These are phyloP conservation scores for Blomia tropicalis DNA, from an alignment of 2,888 invertebrate species.

Conservation along the genomic window DNA sequence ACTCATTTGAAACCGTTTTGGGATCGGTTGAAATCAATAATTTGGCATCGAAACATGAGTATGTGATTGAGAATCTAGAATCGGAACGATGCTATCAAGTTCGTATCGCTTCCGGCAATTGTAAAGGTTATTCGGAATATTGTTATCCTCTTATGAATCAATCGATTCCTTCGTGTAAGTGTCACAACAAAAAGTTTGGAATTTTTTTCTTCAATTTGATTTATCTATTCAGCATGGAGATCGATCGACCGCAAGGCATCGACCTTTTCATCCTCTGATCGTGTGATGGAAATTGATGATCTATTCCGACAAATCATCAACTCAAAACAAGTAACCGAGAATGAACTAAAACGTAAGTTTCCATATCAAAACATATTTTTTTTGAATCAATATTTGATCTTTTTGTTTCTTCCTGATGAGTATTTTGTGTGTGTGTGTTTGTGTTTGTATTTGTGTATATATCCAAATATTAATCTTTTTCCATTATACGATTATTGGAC, in stretches of 20 bases:
- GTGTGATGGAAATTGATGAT: constrained; percentile 49
- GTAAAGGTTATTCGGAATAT: constrained; percentile 71
- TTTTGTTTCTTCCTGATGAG: not conserved
- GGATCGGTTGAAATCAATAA: constrained; percentile 61
- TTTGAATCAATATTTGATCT: no score
- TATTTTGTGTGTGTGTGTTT: no score
- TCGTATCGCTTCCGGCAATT: constrained; percentile 76
- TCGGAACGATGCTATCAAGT: constrained; percentile 75
- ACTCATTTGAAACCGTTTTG: constrained; percentile 62
- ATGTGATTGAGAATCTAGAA: constrained; percentile 54
- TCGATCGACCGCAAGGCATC: constrained; percentile 57
- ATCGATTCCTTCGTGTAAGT: constrained; percentile 76
- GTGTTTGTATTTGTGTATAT: not conserved
- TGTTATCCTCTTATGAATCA: constrained; percentile 60
- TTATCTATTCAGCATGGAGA: constrained; percentile 53
- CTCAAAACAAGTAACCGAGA: constrained; percentile 37
- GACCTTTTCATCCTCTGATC: constrained; percentile 27
- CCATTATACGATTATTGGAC: not conserved
- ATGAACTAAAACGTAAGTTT: constrained; percentile 7
- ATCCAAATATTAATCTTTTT: not conserved
- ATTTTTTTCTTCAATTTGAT: not conserved
- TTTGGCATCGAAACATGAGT: constrained; percentile 44
- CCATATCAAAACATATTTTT: not conserved
- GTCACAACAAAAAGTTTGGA: not conserved
- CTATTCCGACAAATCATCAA: constrained; percentile 54